Conservation (phyloP, 2,888 invertebrate genomes). For the Urechis unicinctus region DNA sequence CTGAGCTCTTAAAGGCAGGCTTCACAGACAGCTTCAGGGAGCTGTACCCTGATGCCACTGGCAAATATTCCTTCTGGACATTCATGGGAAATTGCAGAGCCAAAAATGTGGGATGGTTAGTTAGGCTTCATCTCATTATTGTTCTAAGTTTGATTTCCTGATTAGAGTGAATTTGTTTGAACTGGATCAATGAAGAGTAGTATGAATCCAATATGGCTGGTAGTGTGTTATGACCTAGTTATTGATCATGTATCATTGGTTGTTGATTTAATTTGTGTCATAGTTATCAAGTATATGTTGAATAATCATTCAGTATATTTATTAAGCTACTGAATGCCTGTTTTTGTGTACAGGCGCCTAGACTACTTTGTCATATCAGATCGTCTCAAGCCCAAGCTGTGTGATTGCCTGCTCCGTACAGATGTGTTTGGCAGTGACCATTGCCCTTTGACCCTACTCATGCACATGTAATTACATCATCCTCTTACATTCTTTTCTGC, state of each 20-base stretch:
- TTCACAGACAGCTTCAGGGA: conserved; percentile 83
- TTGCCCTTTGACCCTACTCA: conserved; percentile 69
- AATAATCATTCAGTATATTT: too few relatives aligned
- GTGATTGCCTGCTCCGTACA: conserved; percentile 76
- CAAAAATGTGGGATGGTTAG: conserved; percentile 91
- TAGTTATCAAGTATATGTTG: too few relatives aligned
- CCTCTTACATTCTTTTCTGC: too few relatives aligned
- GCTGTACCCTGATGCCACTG: conserved; percentile 75
- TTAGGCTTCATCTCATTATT: conserved; percentile 5
- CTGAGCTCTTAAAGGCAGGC: conserved; percentile 70
- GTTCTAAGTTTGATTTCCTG: too few relatives aligned
- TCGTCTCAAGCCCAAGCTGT: conserved; percentile 65
- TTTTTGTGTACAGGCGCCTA: conserved; percentile 80
- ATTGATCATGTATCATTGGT: too few relatives aligned
- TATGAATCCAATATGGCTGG: too few relatives aligned
- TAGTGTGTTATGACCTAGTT: too few relatives aligned
- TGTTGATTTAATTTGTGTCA: too few relatives aligned
- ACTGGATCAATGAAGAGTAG: too few relatives aligned
- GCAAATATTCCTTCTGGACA: conserved; percentile 91
- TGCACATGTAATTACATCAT: conserved; percentile 15
- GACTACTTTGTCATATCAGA: conserved; percentile 92
- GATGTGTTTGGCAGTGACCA: conserved; percentile 90
- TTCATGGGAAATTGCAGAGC: conserved; percentile 80
- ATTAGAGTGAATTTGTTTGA: too few relatives aligned
- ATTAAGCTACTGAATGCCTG: too few relatives aligned